These are phyloP conservation scores for Piscicola geometra DNA, from an alignment of 2,888 invertebrate species.

Conservation along the genomic window DNA sequence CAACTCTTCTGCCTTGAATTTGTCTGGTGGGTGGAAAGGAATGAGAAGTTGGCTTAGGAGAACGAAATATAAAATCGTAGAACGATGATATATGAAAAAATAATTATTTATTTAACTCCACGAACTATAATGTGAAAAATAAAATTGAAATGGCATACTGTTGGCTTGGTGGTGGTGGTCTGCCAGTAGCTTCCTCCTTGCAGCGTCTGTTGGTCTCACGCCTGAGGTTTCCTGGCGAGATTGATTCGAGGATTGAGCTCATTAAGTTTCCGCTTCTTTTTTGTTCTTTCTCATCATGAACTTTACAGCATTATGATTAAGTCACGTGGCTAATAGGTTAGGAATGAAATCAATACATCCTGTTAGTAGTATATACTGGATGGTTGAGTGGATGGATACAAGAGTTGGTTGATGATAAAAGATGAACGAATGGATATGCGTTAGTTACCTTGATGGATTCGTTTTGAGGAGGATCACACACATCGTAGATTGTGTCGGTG, in stretches of 20 bases:
- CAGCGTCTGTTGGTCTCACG: constrained; percentile 51
- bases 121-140: neutral
- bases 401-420: no score
- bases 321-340: no score
- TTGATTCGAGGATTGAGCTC: neutral
- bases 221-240: constrained; percentile 52
- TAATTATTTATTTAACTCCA: no score
- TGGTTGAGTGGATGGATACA: no score
- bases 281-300: neutral
- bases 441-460: constrained; percentile 37
- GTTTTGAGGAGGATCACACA: constrained; percentile 50
- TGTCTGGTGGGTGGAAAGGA: neutral
- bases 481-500: constrained; percentile 59
- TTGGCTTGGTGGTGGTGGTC: constrained; percentile 55
- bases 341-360: no score
- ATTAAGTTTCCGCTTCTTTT: neutral
- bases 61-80: no score
- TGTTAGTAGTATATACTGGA: no score
- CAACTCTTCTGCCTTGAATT: constrained; percentile 53
- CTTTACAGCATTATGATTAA: no score
- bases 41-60: no score
- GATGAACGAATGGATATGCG: neutral
- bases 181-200: constrained; percentile 47
- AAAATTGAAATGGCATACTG: constrained; percentile 47
- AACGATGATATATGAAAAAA: no score